Percentiles rank a stretch among this genome's conserved stretches.
Evolutionary conservation across 2,797 vertebrate species (phyloP).

Genomic region (Chromobotia macracanthus): DNA sequence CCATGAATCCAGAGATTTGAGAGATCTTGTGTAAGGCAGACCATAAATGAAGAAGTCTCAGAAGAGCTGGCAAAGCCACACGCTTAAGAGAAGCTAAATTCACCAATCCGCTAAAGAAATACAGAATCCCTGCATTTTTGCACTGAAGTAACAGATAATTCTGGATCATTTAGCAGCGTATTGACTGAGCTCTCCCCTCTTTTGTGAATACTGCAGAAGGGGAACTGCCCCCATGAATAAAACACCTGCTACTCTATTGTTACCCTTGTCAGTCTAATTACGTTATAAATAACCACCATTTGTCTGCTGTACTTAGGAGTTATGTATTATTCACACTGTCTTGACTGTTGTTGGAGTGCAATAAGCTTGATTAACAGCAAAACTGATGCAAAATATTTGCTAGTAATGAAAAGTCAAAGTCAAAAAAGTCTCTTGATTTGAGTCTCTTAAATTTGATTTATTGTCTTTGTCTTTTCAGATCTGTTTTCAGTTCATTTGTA

Average conservation of each 20-base stretch:
- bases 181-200: constrained; percentile 24
- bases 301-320: constrained; percentile 58
- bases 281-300: constrained; percentile 51
- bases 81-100: constrained; percentile 5
- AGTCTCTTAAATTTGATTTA: too few relatives aligned
- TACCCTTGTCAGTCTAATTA: constrained; percentile 46
- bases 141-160: constrained; percentile 37
- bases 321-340: constrained; percentile 55
- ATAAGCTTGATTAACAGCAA: constrained; percentile 32
- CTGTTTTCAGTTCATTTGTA: too few relatives aligned
- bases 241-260: constrained; percentile 55
- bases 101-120: constrained; percentile 22
- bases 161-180: constrained; percentile 36
- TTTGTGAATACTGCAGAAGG: constrained; percentile 38
- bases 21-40: neutral
- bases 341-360: neutral
- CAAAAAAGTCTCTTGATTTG: too few relatives aligned
- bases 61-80: constrained; percentile 9
- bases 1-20: constrained; percentile 11
- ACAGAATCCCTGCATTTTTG: constrained; percentile 12
- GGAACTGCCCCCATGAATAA: constrained; percentile 50
- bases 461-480: too few relatives aligned
- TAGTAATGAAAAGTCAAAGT: too few relatives aligned
- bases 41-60: constrained; percentile 14
- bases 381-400: neutral